phyloP scores from a whole-genome alignment of 2,888 invertebrate species.

The Plebejus argus region DNA sequence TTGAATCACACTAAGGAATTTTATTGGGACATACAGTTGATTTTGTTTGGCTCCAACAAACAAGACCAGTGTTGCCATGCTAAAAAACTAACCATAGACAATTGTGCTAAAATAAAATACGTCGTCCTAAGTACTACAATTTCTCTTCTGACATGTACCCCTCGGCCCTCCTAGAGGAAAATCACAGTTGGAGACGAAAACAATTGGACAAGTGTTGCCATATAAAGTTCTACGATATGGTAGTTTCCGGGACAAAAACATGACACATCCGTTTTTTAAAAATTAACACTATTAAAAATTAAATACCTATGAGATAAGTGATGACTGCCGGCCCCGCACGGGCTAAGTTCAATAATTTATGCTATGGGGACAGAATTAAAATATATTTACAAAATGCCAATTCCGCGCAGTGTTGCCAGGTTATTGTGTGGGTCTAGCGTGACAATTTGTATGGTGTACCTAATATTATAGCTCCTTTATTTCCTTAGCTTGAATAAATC shows the following conservation, averaged over 20 bases:
- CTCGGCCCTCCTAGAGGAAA: constrained; percentile 47
- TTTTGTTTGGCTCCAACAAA: neutral
- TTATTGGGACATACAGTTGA: neutral
- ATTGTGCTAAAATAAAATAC: constrained; percentile 62
- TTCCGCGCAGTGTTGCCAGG: constrained; percentile 62
- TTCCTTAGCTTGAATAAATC: constrained; percentile 16
- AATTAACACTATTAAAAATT: constrained; percentile 73
- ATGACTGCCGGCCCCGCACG: constrained; percentile 71
- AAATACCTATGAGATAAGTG: constrained; percentile 80
- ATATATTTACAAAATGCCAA: constrained; percentile 77
- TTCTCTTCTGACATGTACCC: constrained; percentile 34
- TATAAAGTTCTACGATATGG: constrained; percentile 47
- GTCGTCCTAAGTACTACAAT: constrained; percentile 64
- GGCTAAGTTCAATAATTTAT: constrained; percentile 73
- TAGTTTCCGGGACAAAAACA: constrained; percentile 59
- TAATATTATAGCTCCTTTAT: constrained; percentile 3
- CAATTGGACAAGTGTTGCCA: constrained; percentile 49
- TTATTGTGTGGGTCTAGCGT: constrained; percentile 32
- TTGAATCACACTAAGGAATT: neutral
- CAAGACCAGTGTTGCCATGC: constrained; percentile 7
- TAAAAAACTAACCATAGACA: constrained; percentile 36
- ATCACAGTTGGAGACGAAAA: constrained; percentile 55
- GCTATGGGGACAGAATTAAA: constrained; percentile 70
- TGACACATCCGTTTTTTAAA: constrained; percentile 69
- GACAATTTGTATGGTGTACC: constrained; percentile 22